Base-by-base conservation (phyloP, 2,113 vertebrate genomes). In the Sinocyclocheilus grahami region DNA sequence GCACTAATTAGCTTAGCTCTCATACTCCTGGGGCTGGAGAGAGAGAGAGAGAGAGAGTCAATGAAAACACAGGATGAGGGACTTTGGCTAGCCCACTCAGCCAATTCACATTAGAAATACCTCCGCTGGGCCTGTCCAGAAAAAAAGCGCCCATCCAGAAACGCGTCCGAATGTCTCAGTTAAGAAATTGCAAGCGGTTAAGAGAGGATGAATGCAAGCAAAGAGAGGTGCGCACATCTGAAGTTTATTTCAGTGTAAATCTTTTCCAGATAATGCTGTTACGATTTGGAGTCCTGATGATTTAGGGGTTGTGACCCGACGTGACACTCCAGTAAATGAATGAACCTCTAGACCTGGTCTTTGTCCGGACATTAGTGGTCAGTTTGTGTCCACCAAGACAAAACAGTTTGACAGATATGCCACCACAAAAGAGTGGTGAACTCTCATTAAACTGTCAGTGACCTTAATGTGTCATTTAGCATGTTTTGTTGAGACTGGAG, bases 211-310 rank as follows among this genome's bases (percentile, higher is more conserved):
- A 58, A 77, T 62, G 58, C 55, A 53, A 77, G 87, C 46, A 63
- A 75, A 72, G 39, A 75, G 77, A 85, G 8, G 62, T 84, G 58
- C 39, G 12, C 75, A 84, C 86, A 90, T 87, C 81, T 87, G 84
- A 88, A 71, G 46, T 87, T 85, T 89, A 81, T 89, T 84, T 85
- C 65, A 18, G 33, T 12, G 30, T 71, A 83, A 75, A 89, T 87
- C 33, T 83, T 78, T 90, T 86, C 87, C 88, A 87, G 87, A 88
- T 82, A 87, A 67, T 83, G 81, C 87, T 51, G 53, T 51, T 53
- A 67, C 82, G 69, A 88, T 84, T 82, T 88, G 74, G 81, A 83
- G 82, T 75, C 60, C 77, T 82, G 24, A 71, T 82, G 60, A 87
- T 83, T 83, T 63, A 87, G 76, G 78, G 83, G 67, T 65, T 85